A percentile compares a stretch with the other conserved stretches of the same genome.
These are phyloP conservation scores for Hylaeus volcanicus DNA, from an alignment of 1,140 invertebrate genomes.

Conservation along the genomic window DNA sequence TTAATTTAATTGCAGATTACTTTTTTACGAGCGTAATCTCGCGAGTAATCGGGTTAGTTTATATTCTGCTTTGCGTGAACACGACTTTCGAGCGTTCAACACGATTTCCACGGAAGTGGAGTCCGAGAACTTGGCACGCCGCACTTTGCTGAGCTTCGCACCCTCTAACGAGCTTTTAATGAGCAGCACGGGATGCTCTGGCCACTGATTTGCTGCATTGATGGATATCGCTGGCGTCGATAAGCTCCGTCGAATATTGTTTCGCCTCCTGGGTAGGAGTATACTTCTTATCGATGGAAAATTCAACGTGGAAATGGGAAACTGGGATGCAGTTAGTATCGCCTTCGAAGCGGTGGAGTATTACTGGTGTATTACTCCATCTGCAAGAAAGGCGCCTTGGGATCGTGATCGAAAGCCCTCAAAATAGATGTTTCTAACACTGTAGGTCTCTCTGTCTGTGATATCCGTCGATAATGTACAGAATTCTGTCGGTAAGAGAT, in stretches of 20 bases:
- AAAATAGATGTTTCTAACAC: too few species aligned
- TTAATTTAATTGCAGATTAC: slow-evolving; percentile 46
- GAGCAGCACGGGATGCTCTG: slow-evolving; percentile 56
- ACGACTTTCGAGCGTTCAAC: slow-evolving; percentile 9
- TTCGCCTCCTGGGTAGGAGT: slow-evolving; percentile 23
- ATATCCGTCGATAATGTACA: too few species aligned
- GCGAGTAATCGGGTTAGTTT: slow-evolving; percentile 39
- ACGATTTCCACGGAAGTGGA: slow-evolving; percentile 26
- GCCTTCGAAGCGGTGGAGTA: not conserved
- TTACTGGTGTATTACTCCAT: too few species aligned
- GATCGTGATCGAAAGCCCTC: too few species aligned
- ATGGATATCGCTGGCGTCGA: slow-evolving; percentile 59
- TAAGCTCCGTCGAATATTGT: slow-evolving; percentile 54
- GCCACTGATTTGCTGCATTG: slow-evolving; percentile 48
- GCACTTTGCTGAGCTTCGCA: not conserved
- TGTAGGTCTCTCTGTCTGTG: too few species aligned
- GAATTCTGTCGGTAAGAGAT: too few species aligned
- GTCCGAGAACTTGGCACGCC: not conserved
- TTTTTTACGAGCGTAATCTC: slow-evolving; percentile 36
- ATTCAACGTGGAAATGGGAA: not conserved
- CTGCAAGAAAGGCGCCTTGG: too few species aligned
- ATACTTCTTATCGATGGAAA: slow-evolving; percentile 30
- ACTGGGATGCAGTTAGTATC: not conserved
- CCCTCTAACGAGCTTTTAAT: slow-evolving; percentile 71
- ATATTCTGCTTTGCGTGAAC: slow-evolving; percentile 31